Conservation (phyloP, 2,113 vertebrate genomes). For the Ovis aries region DNA sequence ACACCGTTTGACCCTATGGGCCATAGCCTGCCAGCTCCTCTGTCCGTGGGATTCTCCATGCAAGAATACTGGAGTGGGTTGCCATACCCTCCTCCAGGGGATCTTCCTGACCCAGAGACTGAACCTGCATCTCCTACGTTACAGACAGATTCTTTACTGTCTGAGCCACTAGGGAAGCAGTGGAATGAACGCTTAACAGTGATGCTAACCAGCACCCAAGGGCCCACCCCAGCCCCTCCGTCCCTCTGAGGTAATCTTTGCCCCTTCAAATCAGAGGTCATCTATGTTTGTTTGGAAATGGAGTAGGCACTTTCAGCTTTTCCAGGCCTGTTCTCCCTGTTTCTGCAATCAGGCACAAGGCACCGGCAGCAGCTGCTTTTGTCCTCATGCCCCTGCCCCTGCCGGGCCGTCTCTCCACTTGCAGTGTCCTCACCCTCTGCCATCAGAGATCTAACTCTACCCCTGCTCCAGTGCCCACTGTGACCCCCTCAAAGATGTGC, state of each 20-base stretch:
- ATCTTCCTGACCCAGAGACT: not conserved
- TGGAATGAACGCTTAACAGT: not conserved
- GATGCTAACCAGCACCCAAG: not conserved
- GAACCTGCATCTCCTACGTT: not conserved
- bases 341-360: not conserved
- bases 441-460: not conserved
- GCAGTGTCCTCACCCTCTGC: not conserved
- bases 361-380: rapidly evolving
- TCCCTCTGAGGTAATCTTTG: too few relatives aligned
- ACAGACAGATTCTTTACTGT: not conserved
- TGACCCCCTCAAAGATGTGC: not conserved
- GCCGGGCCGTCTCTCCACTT: not conserved
- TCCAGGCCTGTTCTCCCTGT: not conserved
- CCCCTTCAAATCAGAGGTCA: not conserved
- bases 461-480: not conserved
- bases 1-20: not conserved
- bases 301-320: not conserved
- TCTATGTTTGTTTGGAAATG: not conserved
- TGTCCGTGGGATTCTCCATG: not conserved
- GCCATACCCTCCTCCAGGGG: not conserved
- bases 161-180: not conserved
- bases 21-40: not conserved
- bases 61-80: not conserved
- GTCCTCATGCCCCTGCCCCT: not conserved
- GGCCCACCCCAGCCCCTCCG: not conserved